These are phyloP conservation scores for Telmatherina bonti DNA, from an alignment of 2,797 vertebrate species.

Conservation along the genomic window DNA sequence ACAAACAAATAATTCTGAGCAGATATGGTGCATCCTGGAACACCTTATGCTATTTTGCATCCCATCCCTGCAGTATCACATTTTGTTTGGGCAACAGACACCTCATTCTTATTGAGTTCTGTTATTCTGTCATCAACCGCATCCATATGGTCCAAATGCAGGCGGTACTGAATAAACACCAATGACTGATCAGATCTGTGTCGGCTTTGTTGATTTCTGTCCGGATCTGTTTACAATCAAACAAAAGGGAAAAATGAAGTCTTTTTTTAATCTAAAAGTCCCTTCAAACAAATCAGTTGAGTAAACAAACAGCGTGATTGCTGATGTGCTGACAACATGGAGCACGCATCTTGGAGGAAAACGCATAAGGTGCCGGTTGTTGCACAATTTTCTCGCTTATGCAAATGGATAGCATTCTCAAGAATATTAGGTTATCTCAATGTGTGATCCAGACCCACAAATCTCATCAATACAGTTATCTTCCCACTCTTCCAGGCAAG, in stretches of 20 bases:
- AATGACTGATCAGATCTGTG: constrained; percentile 42
- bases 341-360: constrained; percentile 46
- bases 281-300: constrained; percentile 63
- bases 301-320: constrained; percentile 78
- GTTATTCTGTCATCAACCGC: constrained; percentile 8
- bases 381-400: constrained; percentile 12
- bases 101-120: constrained; percentile 15
- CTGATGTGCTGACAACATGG: constrained; percentile 42
- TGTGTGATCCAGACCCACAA: constrained; percentile 31
- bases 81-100: constrained; percentile 23
- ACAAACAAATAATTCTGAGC: not conserved
- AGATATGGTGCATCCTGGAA: not conserved
- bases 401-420: constrained; percentile 22
- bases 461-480: constrained; percentile 24
- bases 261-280: constrained; percentile 53
- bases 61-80: not conserved
- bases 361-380: constrained; percentile 27
- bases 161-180: constrained; percentile 15
- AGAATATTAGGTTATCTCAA: constrained; percentile 10
- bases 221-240: constrained; percentile 51
- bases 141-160: constrained; percentile 21
- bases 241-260: constrained; percentile 28
- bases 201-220: constrained; percentile 60
- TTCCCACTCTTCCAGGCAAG: constrained; percentile 12
- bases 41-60: constrained; percentile 1